A percentile compares a stretch with the other conserved stretches of the same genome.
Conservation (phyloP, 2,888 invertebrate genomes). For the Alitta virens region DNA sequence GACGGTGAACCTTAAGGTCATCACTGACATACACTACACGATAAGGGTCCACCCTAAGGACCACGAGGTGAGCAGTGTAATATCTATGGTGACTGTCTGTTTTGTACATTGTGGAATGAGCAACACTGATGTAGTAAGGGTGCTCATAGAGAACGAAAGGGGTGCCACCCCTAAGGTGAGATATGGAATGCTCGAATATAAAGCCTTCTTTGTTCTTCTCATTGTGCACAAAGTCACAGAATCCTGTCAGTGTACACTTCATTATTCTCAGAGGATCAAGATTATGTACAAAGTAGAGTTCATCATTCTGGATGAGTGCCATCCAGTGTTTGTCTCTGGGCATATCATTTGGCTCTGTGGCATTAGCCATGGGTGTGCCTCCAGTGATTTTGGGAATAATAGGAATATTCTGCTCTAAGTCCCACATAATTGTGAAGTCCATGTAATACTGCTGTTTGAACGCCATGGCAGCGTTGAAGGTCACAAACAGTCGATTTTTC, state of each 20-base stretch:
- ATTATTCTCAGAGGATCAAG: conserved; percentile 35
- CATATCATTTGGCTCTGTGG: conserved; percentile 32
- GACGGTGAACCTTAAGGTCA: conserved; percentile 28
- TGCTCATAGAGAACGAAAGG: conserved; percentile 33
- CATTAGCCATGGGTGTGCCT: conserved; percentile 34
- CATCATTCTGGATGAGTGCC: conserved; percentile 26
- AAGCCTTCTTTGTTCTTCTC: conserved; percentile 26
- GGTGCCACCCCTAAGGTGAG: conserved; percentile 35
- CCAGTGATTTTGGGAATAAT: conserved; percentile 33
- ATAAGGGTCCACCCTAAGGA: conserved; percentile 31
- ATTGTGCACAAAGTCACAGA: conserved; percentile 30
- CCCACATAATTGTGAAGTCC: conserved; percentile 35
- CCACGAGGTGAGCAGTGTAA: conserved; percentile 34
- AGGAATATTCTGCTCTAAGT: conserved; percentile 28
- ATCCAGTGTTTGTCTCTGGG: conserved; percentile 38
- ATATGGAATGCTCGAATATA: conserved; percentile 29
- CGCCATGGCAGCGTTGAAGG: conserved; percentile 35
- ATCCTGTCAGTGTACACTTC: conserved; percentile 28
- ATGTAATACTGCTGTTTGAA: conserved; percentile 23
- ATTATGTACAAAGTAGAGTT: conserved; percentile 35
- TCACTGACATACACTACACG: conserved; percentile 35
- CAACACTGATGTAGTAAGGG: conserved; percentile 34
- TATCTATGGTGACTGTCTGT: conserved; percentile 23
- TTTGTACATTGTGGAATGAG: conserved; percentile 37
- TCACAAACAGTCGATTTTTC: conserved; percentile 26